phyloP scores from a whole-genome alignment of 2,797 vertebrate genomes.

The Pogonophryne albipinna region DNA sequence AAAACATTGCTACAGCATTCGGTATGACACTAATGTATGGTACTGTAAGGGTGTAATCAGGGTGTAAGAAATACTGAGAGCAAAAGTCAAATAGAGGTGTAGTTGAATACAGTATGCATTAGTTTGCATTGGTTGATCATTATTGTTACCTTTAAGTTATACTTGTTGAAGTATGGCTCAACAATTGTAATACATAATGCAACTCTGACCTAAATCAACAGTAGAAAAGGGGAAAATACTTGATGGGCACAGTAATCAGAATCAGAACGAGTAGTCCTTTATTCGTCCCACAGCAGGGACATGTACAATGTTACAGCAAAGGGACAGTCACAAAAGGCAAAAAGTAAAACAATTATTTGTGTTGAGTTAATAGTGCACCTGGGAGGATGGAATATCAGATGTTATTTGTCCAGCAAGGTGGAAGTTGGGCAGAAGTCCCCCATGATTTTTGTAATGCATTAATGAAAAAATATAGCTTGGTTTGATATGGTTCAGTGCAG shows the following conservation, averaged over 20 bases:
- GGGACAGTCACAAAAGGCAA: too few species aligned
- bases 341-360: not conserved
- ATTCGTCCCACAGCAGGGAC: too few species aligned
- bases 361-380: not conserved
- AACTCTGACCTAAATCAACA: not conserved
- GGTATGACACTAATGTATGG: not conserved
- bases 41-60: not conserved
- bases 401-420: not conserved
- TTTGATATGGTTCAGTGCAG: conserved; percentile 26
- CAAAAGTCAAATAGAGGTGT: not conserved
- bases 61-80: not conserved
- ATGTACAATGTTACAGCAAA: too few species aligned
- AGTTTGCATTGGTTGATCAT: not conserved
- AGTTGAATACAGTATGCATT: not conserved
- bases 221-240: not conserved
- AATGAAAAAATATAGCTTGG: conserved; percentile 32
- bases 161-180: not conserved
- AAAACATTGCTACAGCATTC: not conserved
- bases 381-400: not conserved
- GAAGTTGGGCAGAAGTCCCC: not conserved
- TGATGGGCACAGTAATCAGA: not conserved
- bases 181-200: not conserved
- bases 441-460: not conserved
- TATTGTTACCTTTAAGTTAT: not conserved
- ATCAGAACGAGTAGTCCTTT: not conserved